phyloP scores from a whole-genome alignment of 2,113 vertebrate species.

The Protomyctophum bolini region DNA sequence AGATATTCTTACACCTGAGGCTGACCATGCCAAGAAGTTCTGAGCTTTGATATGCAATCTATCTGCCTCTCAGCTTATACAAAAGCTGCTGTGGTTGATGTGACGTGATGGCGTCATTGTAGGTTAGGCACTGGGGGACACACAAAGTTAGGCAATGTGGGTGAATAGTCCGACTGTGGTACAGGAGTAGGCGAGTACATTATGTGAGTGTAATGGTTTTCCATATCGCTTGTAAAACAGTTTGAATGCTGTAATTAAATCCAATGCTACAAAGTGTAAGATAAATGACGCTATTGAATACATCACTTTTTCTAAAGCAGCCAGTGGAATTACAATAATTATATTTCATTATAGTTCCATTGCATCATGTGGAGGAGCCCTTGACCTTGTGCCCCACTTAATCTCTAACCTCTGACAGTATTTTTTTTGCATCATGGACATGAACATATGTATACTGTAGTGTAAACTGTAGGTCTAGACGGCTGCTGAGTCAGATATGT shows the following conservation, averaged over 20 bases:
- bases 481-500: not conserved
- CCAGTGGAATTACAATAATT: conserved; percentile 8
- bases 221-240: conserved; percentile 20
- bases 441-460: not conserved
- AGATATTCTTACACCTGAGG: conserved; percentile 17
- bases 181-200: not conserved
- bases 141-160: conserved; percentile 1
- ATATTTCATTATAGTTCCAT: conserved; percentile 22
- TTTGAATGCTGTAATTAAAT: conserved; percentile 25
- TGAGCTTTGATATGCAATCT: conserved; percentile 48
- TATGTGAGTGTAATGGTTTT: conserved; percentile 25
- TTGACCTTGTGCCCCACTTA: conserved; percentile 8
- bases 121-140: not conserved
- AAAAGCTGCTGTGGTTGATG: conserved; percentile 2
- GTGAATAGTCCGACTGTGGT: not conserved
- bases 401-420: conserved; percentile 2
- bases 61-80: conserved; percentile 3
- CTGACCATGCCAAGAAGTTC: conserved; percentile 21
- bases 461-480: not conserved
- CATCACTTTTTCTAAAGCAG: conserved; percentile 25
- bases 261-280: conserved; percentile 26
- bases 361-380: not conserved
- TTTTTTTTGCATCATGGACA: not conserved
- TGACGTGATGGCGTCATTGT: conserved; percentile 8
- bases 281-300: conserved; percentile 23